Conservation (phyloP, 2,888 invertebrate genomes). For the Melieria omissa region DNA sequence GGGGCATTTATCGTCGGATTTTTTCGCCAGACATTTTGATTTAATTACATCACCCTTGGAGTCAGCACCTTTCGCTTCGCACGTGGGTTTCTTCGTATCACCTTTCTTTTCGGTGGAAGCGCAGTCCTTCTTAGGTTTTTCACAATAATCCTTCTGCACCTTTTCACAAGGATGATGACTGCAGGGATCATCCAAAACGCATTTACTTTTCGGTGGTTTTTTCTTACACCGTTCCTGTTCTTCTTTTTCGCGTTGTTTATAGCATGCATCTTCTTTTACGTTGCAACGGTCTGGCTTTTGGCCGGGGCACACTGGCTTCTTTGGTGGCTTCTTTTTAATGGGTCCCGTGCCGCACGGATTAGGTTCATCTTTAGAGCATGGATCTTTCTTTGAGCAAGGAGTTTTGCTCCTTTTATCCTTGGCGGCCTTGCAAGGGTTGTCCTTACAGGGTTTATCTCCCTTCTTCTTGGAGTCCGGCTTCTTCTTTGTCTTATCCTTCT, state of each 20-base stretch:
- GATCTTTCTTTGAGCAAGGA: slow-evolving; percentile 18
- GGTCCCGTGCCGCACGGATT: slow-evolving; percentile 27
- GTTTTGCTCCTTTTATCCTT: slow-evolving; percentile 25
- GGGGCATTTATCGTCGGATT: no score
- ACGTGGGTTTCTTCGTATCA: neutral
- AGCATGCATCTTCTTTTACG: slow-evolving; percentile 13
- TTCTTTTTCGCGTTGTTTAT: no score
- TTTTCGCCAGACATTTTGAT: no score
- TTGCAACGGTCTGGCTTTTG: slow-evolving; percentile 31
- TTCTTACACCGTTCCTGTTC: neutral
- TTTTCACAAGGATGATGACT: slow-evolving; percentile 29
- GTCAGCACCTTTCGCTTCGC: no score
- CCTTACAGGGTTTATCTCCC: slow-evolving; percentile 25
- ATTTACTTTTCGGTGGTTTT: slow-evolving; percentile 24
- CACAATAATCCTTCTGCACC: slow-evolving; percentile 39
- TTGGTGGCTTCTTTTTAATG: slow-evolving; percentile 16
- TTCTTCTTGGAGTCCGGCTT: slow-evolving; percentile 14
- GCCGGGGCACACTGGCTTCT: slow-evolving; percentile 25
- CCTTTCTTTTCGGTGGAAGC: slow-evolving; percentile 5
- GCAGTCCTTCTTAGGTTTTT: slow-evolving; percentile 35
- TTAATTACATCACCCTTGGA: no score
- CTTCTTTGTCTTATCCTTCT: slow-evolving; percentile 23
- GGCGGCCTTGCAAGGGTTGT: slow-evolving; percentile 31
- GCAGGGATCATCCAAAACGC: slow-evolving; percentile 21
- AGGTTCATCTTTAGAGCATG: slow-evolving; percentile 15